Evolutionary conservation across 2,797 vertebrate genomes (phyloP).

Genomic region (Enteromius paludinosus): DNA sequence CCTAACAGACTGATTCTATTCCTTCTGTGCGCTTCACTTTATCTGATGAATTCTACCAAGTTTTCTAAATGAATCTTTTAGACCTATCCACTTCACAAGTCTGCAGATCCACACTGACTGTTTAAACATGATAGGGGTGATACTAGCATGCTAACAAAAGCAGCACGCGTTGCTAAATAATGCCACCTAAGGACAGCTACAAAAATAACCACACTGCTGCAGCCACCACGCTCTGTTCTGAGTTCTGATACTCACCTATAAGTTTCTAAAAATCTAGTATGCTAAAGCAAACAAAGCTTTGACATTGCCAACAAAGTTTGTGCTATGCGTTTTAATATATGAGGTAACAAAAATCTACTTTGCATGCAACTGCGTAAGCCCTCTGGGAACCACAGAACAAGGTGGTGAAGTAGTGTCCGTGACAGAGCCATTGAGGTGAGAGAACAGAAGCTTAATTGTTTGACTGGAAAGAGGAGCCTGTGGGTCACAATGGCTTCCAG

Average conservation of each 20-base stretch:
- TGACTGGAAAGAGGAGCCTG: constrained; percentile 25
- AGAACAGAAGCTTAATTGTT: constrained; percentile 48
- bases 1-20: not conserved
- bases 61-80: not conserved
- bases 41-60: constrained; percentile 2
- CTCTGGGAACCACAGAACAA: not conserved
- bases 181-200: constrained; percentile 43
- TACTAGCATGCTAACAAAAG: constrained; percentile 7
- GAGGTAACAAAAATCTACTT: not conserved
- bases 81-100: not conserved
- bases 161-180: constrained; percentile 13
- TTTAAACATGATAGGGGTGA: constrained; percentile 10
- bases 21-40: not conserved
- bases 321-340: not conserved
- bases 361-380: constrained; percentile 3
- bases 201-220: constrained; percentile 25
- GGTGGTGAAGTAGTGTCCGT: constrained; percentile 11
- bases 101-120: not conserved
- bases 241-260: not conserved
- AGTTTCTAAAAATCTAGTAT: not conserved
- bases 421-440: constrained; percentile 21
- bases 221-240: not conserved
- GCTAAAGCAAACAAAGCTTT: not conserved
- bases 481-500: constrained; percentile 35
- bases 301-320: not conserved